Evolutionary conservation across 2,797 vertebrate species (phyloP).

Genomic region (Peromyscus nudipes): DNA sequence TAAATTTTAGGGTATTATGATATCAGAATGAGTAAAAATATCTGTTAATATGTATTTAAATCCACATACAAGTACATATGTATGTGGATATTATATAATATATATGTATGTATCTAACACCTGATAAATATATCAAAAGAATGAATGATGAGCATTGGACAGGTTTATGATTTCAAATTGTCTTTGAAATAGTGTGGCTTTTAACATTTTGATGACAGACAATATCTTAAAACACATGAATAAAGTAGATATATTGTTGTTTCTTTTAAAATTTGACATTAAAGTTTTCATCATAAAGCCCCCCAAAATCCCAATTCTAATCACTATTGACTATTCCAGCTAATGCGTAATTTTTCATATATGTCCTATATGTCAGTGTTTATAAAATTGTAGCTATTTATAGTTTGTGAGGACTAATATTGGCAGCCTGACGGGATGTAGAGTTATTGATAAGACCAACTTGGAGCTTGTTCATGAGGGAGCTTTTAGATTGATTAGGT

Average conservation of each 20-base stretch:
- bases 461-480: neutral
- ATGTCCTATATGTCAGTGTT: neutral
- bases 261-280: neutral
- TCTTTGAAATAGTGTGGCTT: neutral
- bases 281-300: neutral
- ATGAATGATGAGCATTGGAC: neutral
- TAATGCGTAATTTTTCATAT: neutral
- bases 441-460: neutral
- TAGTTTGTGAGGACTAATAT: neutral
- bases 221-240: slow-evolving; percentile 36
- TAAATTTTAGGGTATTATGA: no score
- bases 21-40: neutral
- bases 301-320: neutral
- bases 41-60: neutral
- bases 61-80: accelerated
- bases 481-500: neutral
- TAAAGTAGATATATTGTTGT: neutral
- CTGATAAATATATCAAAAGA: neutral
- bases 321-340: neutral
- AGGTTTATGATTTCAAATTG: neutral
- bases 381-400: neutral
- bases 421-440: neutral
- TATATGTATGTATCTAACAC: neutral
- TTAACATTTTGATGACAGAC: neutral
- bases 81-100: neutral